phyloP scores from a whole-genome alignment of 1,140 invertebrate species.

The Drosophila chauvacae region DNA sequence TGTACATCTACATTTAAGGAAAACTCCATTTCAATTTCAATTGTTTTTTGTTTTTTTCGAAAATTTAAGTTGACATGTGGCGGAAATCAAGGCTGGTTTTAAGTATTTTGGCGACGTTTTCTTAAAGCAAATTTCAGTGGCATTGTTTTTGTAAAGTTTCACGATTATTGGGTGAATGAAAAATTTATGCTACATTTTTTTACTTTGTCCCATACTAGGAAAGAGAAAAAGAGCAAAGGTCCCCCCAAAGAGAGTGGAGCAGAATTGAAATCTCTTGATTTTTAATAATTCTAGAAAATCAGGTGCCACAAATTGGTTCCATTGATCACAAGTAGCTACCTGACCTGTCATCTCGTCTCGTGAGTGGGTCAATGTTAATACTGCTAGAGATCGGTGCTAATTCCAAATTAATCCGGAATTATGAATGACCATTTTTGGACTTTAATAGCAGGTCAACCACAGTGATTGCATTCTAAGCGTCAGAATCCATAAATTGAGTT shows the following conservation, averaged over 20 bases:
- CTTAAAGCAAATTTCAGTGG: too few species aligned
- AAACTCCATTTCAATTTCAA: too few species aligned
- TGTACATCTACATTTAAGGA: too few species aligned
- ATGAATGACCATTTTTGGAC: neutral
- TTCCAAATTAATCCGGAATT: constrained; percentile 10
- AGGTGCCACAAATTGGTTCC: constrained; percentile 41
- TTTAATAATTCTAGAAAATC: constrained; percentile 30
- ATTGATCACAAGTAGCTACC: constrained; percentile 6
- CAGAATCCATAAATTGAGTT: accelerated
- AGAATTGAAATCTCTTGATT: constrained; percentile 7
- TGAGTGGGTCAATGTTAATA: constrained; percentile 21
- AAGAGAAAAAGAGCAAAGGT: neutral
- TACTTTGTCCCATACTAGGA: too few species aligned
- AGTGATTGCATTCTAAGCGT: neutral
- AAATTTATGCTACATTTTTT: too few species aligned
- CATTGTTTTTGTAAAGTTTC: too few species aligned
- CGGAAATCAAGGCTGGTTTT: too few species aligned
- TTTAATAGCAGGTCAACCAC: neutral
- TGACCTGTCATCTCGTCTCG: constrained; percentile 6
- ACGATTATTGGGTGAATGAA: too few species aligned
- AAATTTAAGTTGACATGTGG: too few species aligned
- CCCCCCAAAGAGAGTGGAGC: neutral
- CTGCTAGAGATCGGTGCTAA: neutral
- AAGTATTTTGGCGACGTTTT: too few species aligned
- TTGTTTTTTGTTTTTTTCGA: too few species aligned